Percentiles rank a stretch among this genome's conserved stretches.
Conservation (phyloP, 2,888 invertebrate species). For the Rhingia campestris region DNA sequence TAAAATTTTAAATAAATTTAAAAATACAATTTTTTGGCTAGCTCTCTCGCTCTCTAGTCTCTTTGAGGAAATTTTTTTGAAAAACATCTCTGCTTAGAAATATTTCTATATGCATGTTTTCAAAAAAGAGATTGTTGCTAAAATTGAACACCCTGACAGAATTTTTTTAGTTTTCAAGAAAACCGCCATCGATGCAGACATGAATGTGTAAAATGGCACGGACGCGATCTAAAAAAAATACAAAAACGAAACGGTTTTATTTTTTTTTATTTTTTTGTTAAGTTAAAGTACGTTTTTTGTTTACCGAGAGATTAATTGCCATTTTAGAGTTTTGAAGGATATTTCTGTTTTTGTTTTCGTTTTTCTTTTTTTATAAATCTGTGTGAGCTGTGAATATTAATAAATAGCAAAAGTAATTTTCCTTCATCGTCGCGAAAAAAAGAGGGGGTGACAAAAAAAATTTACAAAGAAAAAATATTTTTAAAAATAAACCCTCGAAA, state of each 20-base stretch:
- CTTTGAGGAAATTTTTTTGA: not conserved
- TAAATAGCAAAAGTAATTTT: not conserved
- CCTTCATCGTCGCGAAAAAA: slow-evolving; percentile 5
- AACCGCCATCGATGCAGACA: slow-evolving; percentile 71
- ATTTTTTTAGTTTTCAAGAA: slow-evolving; percentile 62
- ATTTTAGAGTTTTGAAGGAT: slow-evolving; percentile 32
- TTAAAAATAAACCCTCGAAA: slow-evolving; percentile 78
- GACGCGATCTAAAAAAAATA: slow-evolving; percentile 44
- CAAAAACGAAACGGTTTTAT: slow-evolving; percentile 33
- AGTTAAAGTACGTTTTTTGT: slow-evolving; percentile 3
- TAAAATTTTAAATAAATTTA: slow-evolving; percentile 39
- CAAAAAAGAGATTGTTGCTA: slow-evolving; percentile 43
- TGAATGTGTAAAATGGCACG: slow-evolving; percentile 69
- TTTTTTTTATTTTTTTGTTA: slow-evolving; percentile 50
- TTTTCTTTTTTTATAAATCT: slow-evolving; percentile 8
- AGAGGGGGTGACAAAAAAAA: slow-evolving; percentile 16
- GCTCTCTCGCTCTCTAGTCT: slow-evolving; percentile 34
- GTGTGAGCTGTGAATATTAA: not conserved
- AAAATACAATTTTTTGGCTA: slow-evolving; percentile 50
- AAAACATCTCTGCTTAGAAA: slow-evolving; percentile 32
- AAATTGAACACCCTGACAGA: slow-evolving; percentile 60
- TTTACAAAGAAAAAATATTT: slow-evolving; percentile 13
- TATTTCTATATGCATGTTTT: slow-evolving; percentile 17
- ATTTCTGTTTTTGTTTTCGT: slow-evolving; percentile 12
- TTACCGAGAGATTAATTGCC: slow-evolving; percentile 28